phyloP scores from a whole-genome alignment of 2,797 vertebrate genomes.

The Sylvia borin region DNA sequence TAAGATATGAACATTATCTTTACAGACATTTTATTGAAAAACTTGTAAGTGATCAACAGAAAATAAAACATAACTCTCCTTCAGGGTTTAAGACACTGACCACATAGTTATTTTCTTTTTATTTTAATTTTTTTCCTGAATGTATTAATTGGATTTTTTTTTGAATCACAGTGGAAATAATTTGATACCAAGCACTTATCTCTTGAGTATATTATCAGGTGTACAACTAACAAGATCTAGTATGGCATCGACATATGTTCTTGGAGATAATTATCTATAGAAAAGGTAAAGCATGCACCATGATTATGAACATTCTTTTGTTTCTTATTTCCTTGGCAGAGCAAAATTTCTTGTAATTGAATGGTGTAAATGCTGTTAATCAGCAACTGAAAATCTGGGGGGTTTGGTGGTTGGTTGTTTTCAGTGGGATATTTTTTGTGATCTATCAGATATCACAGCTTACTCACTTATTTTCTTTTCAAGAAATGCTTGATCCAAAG shows the following conservation, averaged over 20 bases:
- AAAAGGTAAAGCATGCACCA: neutral
- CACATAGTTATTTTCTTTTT: accelerated
- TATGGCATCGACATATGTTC: neutral
- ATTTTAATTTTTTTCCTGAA: neutral
- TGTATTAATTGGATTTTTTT: neutral
- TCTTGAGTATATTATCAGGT: neutral
- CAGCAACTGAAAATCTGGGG: neutral
- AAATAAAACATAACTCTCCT: neutral
- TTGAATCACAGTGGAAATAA: neutral
- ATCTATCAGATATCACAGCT: neutral
- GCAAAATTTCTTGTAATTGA: neutral
- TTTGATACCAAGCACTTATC: accelerated
- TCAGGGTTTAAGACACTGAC: neutral
- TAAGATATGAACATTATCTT: neutral
- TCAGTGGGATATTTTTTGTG: neutral
- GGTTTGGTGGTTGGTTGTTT: accelerated
- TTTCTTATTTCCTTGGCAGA: neutral
- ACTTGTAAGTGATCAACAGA: neutral
- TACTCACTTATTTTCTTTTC: neutral
- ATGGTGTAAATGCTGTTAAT: neutral
- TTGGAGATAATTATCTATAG: neutral
- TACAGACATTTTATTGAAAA: neutral
- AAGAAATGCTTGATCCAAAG: neutral
- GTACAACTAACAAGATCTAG: neutral
- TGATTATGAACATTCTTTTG: neutral